phyloP scores from a whole-genome alignment of 2,888 invertebrate species.

The Ramazzottius varieornatus region DNA sequence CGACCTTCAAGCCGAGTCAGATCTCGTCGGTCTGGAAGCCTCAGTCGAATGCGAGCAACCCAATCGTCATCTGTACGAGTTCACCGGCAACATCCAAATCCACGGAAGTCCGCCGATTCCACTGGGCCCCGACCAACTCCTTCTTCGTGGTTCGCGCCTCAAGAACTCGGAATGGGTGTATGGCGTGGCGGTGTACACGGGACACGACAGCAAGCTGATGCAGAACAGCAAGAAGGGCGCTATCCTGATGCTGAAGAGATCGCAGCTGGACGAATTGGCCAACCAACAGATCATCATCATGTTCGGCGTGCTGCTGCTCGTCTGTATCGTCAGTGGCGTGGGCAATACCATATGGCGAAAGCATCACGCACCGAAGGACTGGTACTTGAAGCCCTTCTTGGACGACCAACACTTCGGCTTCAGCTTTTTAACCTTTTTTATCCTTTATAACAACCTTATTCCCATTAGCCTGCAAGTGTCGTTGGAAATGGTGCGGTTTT shows the following conservation, averaged over 20 bases:
- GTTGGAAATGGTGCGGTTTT: conserved; percentile 82
- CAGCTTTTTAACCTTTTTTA: conserved; percentile 93
- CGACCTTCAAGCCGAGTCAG: neutral
- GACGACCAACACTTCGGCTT: conserved; percentile 31
- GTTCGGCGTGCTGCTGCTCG: conserved; percentile 43
- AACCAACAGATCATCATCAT: neutral
- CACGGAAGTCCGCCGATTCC: conserved; percentile 25
- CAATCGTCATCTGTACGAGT: conserved; percentile 82
- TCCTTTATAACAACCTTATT: conserved; percentile 95
- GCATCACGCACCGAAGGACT: conserved; percentile 34
- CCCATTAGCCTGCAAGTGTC: conserved; percentile 98
- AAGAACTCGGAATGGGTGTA: conserved; percentile 88
- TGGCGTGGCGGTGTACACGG: conserved; percentile 80
- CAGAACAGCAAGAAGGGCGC: conserved; percentile 15
- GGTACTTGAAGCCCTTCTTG: conserved; percentile 39
- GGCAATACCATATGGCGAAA: conserved; percentile 61
- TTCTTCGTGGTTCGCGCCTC: conserved; percentile 78
- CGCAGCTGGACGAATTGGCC: neutral
- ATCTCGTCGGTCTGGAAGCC: neutral
- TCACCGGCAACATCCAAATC: conserved; percentile 47
- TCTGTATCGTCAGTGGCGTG: conserved; percentile 66
- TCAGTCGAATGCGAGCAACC: conserved; percentile 28
- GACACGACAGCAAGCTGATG: conserved; percentile 95
- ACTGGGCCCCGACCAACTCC: conserved; percentile 70
- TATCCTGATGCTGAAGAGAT: neutral